These are phyloP conservation scores for Tragulus kanchil DNA, from an alignment of 2,113 vertebrate species.

Conservation along the genomic window DNA sequence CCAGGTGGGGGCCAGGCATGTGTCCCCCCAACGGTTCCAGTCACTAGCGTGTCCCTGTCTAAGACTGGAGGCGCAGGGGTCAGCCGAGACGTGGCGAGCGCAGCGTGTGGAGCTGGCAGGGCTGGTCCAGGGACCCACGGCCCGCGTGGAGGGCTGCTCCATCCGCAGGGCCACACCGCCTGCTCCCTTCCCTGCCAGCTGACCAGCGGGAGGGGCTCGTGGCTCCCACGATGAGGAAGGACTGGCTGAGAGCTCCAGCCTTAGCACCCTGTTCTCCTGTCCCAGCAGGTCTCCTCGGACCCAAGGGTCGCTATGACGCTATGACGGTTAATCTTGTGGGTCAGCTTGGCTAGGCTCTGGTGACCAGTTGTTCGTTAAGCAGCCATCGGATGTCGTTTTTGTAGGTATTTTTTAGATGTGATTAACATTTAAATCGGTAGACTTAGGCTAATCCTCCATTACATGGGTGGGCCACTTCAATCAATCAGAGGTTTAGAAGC, in stretches of 20 bases:
- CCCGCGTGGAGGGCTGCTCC: too few relatives aligned
- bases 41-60: neutral
- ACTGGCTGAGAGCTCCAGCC: neutral
- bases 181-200: neutral
- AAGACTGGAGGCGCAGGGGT: neutral
- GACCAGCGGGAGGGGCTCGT: neutral
- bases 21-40: neutral
- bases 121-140: neutral
- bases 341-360: neutral
- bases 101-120: neutral
- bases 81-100: neutral
- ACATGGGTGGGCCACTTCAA: neutral
- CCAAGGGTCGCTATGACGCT: neutral
- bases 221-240: neutral
- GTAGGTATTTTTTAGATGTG: conserved; percentile 28
- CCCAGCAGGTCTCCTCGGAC: neutral
- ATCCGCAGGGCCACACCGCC: too few relatives aligned
- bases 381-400: neutral
- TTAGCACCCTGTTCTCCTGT: neutral
- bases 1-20: neutral
- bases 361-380: neutral
- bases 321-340: neutral
- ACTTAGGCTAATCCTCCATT: neutral
- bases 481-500: neutral
- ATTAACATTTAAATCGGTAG: conserved; percentile 34